These are phyloP conservation scores for Norana najaformis DNA, from an alignment of 2,888 invertebrate genomes.

Conservation along the genomic window DNA sequence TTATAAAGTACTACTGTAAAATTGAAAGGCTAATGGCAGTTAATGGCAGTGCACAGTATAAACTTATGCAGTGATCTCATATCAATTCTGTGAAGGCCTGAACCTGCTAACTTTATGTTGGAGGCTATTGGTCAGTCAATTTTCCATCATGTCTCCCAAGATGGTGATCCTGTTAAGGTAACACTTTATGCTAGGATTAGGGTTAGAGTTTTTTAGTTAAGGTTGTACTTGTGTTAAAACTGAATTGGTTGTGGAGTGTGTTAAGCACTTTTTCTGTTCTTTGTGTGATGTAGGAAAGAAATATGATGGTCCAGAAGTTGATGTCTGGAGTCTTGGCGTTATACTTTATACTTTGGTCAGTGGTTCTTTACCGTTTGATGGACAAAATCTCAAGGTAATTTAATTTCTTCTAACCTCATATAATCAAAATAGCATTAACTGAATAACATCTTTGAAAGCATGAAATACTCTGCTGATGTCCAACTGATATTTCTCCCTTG, in stretches of 20 bases:
- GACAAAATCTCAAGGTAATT: slow-evolving; percentile 82
- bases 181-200: background rate
- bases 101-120: too few relatives aligned
- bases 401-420: background rate
- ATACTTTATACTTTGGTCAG: slow-evolving; percentile 98
- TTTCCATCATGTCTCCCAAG: background rate
- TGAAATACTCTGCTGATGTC: background rate
- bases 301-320: slow-evolving; percentile 49
- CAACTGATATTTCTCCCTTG: background rate
- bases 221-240: background rate
- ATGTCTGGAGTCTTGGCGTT: slow-evolving; percentile 70
- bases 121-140: background rate
- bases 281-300: slow-evolving; percentile 36
- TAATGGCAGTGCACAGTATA: background rate
- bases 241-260: background rate
- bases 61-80: too few relatives aligned
- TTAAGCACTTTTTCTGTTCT: background rate
- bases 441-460: background rate
- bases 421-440: background rate
- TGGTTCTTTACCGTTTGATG: slow-evolving; percentile 98
- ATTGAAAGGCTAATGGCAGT: background rate
- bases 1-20: background rate
- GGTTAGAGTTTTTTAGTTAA: background rate
- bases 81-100: background rate
- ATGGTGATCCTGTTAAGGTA: background rate